Evolutionary conservation across 2,888 invertebrate genomes (phyloP).

Genomic region (Euplexia lucipara): DNA sequence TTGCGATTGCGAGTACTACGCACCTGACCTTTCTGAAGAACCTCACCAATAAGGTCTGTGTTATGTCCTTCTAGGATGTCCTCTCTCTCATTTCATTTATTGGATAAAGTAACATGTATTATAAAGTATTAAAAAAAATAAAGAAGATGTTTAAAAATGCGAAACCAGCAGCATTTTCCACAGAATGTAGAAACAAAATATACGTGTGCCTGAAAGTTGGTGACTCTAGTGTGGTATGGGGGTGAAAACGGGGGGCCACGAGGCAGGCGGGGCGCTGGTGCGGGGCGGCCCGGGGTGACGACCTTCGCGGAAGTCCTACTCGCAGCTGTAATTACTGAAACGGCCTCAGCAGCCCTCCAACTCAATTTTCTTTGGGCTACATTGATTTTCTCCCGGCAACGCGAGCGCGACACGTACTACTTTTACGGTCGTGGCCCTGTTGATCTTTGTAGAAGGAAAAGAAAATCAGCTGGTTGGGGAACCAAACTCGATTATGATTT

Average conservation of each 20-base stretch:
- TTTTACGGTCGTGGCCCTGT: slow-evolving; percentile 46
- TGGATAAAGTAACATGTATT: too few relatives aligned
- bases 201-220: slow-evolving; percentile 42
- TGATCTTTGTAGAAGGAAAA: slow-evolving; percentile 37
- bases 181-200: too few relatives aligned
- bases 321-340: slow-evolving; percentile 75
- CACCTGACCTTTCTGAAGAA: too few relatives aligned
- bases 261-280: slow-evolving; percentile 24
- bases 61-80: too few relatives aligned
- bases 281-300: slow-evolving; percentile 65
- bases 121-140: too few relatives aligned
- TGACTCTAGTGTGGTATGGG: slow-evolving; percentile 54
- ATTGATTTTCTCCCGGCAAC: slow-evolving; percentile 64
- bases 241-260: slow-evolving; percentile 32
- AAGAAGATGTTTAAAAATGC: too few relatives aligned
- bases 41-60: too few relatives aligned
- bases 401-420: slow-evolving; percentile 40
- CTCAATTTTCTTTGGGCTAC: slow-evolving; percentile 69
- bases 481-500: slow-evolving; percentile 11
- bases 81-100: too few relatives aligned
- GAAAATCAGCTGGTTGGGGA: slow-evolving; percentile 45
- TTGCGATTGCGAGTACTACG: too few relatives aligned
- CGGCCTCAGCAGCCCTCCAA: slow-evolving; percentile 70
- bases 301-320: slow-evolving; percentile 79
- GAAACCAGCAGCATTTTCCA: too few relatives aligned